Evolutionary conservation across 2,113 vertebrate species (phyloP), one percentile per base, ranked within the genome.

Genomic region (Himantopus leucocephalus): DNA sequence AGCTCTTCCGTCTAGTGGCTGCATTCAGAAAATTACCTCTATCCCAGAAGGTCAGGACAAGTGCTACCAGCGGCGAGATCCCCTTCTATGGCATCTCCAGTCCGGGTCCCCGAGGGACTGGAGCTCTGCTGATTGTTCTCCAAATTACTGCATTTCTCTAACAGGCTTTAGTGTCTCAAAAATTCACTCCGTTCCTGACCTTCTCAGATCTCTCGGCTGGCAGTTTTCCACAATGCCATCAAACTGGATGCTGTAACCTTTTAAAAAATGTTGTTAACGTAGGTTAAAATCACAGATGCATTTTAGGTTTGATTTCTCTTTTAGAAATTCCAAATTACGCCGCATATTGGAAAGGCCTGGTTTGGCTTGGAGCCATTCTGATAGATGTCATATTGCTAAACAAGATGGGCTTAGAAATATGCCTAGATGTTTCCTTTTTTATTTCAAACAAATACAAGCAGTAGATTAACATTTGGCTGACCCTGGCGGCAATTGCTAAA

Each of bases 401-500:
- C 94, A 94, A 97, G 90, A 91, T 80, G 87, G 84, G 58, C 66
- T 97, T 92, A 90, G 93, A 97, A 96, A 88, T 58, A 59, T 63
- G 59, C 90, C 78, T 88, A 60, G 78, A 21, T 79, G 45, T 96
- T 98, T 88, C 83, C 62, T 91, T 95, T 96, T 94, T 81, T 92
- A 74, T 90, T 92, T 85, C 89, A 96, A 96, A 72, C 62, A 97
- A 96, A 96, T 90, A 91, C 87, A 96, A 97, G 72, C 94, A 96
- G 83, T 95, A 97, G 81, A 96, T 96, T 96, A 96, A 97, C 92
- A 96, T 94, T 98, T 96, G 95, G 94, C 95, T 98, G 98, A 97
- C 80, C 92, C 71, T 86, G 62, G 77, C 14, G 27, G 68, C 72
- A 78, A 96, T 83, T 96, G 94, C 87, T 96, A 91, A 95, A 93